These are phyloP conservation scores for Tipula confusa DNA, from an alignment of 2,888 invertebrate species.

Conservation along the genomic window DNA sequence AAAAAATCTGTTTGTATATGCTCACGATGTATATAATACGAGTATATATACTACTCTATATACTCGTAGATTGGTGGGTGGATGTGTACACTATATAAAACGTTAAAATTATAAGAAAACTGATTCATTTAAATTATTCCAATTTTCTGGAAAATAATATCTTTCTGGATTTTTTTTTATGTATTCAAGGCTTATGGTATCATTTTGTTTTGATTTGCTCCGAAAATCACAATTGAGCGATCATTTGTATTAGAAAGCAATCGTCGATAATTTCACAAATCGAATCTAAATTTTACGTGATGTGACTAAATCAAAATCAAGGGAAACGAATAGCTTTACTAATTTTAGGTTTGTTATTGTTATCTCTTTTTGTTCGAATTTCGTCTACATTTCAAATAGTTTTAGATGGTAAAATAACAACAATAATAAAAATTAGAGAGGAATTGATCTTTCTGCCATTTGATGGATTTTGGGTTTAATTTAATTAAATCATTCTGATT, in stretches of 20 bases:
- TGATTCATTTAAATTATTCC: neutral
- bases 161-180: neutral
- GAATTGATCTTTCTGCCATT: too few species aligned
- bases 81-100: neutral
- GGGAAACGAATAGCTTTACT: neutral
- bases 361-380: neutral
- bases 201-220: neutral
- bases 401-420: neutral
- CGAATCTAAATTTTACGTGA: neutral
- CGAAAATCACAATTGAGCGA: neutral
- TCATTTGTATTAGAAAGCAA: neutral
- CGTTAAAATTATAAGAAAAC: neutral
- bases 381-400: neutral
- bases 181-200: neutral
- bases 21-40: too few species aligned
- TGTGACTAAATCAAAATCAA: neutral
- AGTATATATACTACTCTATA: neutral
- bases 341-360: neutral
- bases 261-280: neutral
- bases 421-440: too few species aligned
- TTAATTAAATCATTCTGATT: too few species aligned
- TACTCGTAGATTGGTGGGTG: too few species aligned
- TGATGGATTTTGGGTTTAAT: too few species aligned
- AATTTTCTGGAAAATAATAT: neutral
- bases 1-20: too few species aligned